phyloP scores from a whole-genome alignment of 2,888 invertebrate genomes.

The Drosophila hamatofila region DNA sequence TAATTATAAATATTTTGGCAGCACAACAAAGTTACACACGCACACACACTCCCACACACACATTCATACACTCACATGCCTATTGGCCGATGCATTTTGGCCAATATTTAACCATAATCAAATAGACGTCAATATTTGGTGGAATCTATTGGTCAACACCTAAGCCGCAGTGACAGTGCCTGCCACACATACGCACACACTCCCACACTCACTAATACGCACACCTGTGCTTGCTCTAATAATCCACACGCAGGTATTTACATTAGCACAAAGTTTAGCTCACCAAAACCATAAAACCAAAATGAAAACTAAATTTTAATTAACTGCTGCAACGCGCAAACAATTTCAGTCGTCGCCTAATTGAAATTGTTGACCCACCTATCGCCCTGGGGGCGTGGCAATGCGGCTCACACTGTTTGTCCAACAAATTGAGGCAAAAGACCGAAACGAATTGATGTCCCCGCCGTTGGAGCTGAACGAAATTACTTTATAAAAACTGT shows the following conservation, averaged over 20 bases:
- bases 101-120: conserved; percentile 66
- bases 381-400: conserved; percentile 24
- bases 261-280: conserved; percentile 8
- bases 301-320: conserved; percentile 75
- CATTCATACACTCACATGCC: conserved; percentile 1
- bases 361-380: conserved; percentile 45
- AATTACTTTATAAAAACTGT: conserved; percentile 36
- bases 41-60: not conserved
- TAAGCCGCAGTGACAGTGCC: conserved; percentile 54
- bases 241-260: conserved; percentile 18
- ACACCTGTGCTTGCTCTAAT: conserved; percentile 5
- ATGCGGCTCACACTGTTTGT: conserved; percentile 13
- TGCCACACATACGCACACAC: conserved; percentile 19
- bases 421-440: conserved; percentile 32
- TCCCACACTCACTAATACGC: conserved; percentile 14
- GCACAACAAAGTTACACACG: conserved; percentile 20
- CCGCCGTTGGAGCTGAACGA: conserved; percentile 5
- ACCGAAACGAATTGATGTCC: conserved; percentile 5
- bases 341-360: conserved; percentile 24
- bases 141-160: conserved; percentile 7
- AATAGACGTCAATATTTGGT: conserved; percentile 65
- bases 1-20: conserved; percentile 68
- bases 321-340: conserved; percentile 56
- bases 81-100: conserved; percentile 47
- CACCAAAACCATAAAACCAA: conserved; percentile 48